A percentile compares a stretch with the other conserved stretches of the same genome.
Evolutionary conservation across 2,888 invertebrate genomes (phyloP).

Genomic region (Miltochrista miniata): DNA sequence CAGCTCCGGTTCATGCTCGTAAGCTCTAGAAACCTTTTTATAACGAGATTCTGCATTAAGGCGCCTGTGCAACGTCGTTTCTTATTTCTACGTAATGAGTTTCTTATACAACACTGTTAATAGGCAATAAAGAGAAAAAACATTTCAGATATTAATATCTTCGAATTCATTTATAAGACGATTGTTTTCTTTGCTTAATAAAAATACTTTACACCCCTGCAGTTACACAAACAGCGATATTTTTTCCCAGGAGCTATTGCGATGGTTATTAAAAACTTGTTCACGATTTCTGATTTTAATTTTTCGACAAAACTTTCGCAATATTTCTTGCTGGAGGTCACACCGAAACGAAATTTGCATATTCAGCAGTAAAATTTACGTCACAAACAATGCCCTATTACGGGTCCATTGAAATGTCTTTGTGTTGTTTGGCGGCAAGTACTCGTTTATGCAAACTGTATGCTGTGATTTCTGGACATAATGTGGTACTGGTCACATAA

Average conservation of each 20-base stretch:
- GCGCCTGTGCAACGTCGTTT: no score
- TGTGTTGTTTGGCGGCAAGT: constrained; percentile 67
- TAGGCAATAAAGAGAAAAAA: no score
- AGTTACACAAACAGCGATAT: constrained; percentile 33
- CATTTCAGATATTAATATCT: no score
- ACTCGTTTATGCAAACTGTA: constrained; percentile 8
- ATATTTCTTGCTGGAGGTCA: constrained; percentile 75
- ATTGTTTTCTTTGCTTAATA: constrained; percentile 6
- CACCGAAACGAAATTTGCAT: constrained; percentile 76
- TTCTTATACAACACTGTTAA: no score
- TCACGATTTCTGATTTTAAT: constrained; percentile 74
- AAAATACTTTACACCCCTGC: constrained; percentile 24
- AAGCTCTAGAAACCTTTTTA: no score
- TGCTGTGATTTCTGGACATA: constrained; percentile 11
- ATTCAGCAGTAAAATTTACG: constrained; percentile 79
- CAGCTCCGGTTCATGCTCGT: no score
- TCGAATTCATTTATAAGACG: no score
- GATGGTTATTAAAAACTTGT: constrained; percentile 62
- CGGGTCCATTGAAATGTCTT: constrained; percentile 79
- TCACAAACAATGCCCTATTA: constrained; percentile 80
- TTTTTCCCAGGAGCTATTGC: constrained; percentile 48
- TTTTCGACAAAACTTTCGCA: constrained; percentile 75
- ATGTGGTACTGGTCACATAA: no score
- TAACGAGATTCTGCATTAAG: no score
- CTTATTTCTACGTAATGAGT: no score